These are phyloP conservation scores for Urocyon cinereoargenteus DNA, from an alignment of 2,797 vertebrate genomes.

Conservation along the genomic window DNA sequence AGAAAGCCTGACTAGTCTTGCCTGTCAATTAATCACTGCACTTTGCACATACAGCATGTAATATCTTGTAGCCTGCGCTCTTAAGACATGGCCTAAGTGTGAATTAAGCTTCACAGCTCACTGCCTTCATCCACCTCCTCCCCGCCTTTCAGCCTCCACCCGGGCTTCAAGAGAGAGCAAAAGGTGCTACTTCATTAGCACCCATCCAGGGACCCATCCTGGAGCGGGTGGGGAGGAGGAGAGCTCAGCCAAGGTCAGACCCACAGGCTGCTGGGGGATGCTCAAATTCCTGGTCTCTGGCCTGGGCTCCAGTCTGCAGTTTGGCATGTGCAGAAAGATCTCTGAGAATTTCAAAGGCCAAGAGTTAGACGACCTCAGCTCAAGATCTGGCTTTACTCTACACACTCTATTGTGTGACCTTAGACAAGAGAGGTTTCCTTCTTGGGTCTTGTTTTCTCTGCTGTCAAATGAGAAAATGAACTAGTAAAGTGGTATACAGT, in stretches of 20 bases:
- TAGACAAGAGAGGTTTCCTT: neutral
- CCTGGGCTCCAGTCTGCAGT: neutral
- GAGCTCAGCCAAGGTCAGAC: neutral
- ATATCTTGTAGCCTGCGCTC: neutral
- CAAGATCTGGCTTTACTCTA: neutral
- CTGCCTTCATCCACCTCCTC: neutral
- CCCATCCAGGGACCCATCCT: too few relatives aligned
- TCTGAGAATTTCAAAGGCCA: neutral
- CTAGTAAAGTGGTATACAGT: neutral
- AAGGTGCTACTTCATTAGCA: neutral
- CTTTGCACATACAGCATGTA: neutral
- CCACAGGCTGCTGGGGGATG: neutral
- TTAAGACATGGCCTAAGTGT: neutral
- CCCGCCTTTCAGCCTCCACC: neutral
- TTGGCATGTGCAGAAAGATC: neutral
- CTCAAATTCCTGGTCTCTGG: neutral
- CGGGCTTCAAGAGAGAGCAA: neutral
- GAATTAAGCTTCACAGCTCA: constrained; percentile 13
- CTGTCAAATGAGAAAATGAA: neutral
- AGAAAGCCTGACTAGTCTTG: neutral
- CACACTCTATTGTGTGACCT: neutral
- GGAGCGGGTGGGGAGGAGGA: neutral
- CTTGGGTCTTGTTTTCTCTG: neutral
- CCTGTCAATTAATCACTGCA: neutral
- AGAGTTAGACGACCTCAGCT: neutral